Evolutionary conservation across 2,113 vertebrate species (phyloP).

Genomic region (Acinonyx jubatus): DNA sequence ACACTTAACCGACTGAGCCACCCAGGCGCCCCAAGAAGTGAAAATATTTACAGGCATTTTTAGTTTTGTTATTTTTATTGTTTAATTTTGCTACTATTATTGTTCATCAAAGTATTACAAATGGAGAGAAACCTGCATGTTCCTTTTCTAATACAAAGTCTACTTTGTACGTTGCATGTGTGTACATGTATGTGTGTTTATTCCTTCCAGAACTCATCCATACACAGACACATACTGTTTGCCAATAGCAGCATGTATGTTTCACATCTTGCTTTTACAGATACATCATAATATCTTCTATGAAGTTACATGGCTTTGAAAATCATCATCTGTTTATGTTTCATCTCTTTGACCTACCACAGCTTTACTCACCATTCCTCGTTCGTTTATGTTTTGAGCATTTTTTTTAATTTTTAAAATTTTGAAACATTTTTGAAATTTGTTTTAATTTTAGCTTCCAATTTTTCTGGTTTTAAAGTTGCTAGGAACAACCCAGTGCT

Average conservation of each 20-base stretch:
- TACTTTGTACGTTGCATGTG: background rate
- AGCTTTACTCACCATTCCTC: background rate
- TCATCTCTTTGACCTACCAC: background rate
- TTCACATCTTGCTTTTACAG: background rate
- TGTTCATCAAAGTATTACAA: background rate
- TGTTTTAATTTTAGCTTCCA: background rate
- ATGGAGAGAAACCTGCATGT: background rate
- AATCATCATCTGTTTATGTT: background rate
- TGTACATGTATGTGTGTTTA: background rate
- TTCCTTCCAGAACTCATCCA: background rate
- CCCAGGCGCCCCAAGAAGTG: background rate
- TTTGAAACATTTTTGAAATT: too few relatives aligned
- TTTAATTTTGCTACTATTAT: constrained; percentile 17
- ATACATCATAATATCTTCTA: background rate
- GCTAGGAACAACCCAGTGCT: background rate
- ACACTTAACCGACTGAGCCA: too few relatives aligned
- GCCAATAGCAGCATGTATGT: background rate
- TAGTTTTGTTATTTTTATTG: background rate
- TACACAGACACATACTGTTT: background rate
- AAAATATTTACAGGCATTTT: background rate
- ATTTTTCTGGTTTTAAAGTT: constrained; percentile 4
- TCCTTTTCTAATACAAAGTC: background rate
- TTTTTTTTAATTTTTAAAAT: too few relatives aligned
- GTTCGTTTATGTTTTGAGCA: background rate
- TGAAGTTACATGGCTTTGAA: background rate